A percentile compares a stretch with the other conserved stretches of the same genome.
phyloP scores from a whole-genome alignment of 1,140 invertebrate genomes.

The Asbolus verrucosus region DNA sequence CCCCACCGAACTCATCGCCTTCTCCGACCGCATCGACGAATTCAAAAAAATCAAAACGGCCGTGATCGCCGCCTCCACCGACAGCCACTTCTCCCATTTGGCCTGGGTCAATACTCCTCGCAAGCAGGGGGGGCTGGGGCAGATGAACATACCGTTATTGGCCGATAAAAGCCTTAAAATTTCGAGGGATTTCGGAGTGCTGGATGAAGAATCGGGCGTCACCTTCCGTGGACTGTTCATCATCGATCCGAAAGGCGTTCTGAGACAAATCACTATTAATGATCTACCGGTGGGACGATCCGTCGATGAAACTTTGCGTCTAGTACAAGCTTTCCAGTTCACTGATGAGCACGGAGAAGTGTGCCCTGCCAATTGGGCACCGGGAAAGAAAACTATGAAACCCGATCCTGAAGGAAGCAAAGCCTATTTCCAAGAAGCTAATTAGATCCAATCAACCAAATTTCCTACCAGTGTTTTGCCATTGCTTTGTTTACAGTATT shows the following conservation, averaged over 20 bases:
- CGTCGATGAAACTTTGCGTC: slow-evolving; percentile 91
- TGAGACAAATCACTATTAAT: slow-evolving; percentile 98
- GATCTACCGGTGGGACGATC: slow-evolving; percentile 96
- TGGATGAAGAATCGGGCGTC: slow-evolving; percentile 93
- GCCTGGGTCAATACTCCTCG: slow-evolving; percentile 96
- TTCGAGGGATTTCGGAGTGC: slow-evolving; percentile 90
- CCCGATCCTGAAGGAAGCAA: slow-evolving; percentile 87
- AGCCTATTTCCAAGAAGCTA: slow-evolving; percentile 83
- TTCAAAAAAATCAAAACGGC: slow-evolving; percentile 88
- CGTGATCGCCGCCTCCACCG: slow-evolving; percentile 88
- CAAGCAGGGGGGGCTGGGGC: slow-evolving; percentile 94
- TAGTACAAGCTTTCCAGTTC: slow-evolving; percentile 97
- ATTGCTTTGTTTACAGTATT: slow-evolving; percentile 18
- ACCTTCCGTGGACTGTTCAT: slow-evolving; percentile 98
- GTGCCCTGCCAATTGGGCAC: slow-evolving; percentile 97
- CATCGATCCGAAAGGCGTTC: slow-evolving; percentile 87
- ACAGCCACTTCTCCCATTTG: slow-evolving; percentile 92
- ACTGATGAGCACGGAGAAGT: slow-evolving; percentile 97
- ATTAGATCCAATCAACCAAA: too few relatives aligned
- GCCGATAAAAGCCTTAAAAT: slow-evolving; percentile 93
- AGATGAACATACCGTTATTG: slow-evolving; percentile 96
- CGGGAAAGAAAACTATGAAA: slow-evolving; percentile 95
- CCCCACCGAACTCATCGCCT: slow-evolving; percentile 95
- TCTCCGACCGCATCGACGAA: slow-evolving; percentile 86
- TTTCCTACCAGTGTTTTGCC: neutral